Percentiles rank a stretch among this genome's conserved stretches.
phyloP scores from a whole-genome alignment of 2,113 vertebrate species.

The Procavia capensis region DNA sequence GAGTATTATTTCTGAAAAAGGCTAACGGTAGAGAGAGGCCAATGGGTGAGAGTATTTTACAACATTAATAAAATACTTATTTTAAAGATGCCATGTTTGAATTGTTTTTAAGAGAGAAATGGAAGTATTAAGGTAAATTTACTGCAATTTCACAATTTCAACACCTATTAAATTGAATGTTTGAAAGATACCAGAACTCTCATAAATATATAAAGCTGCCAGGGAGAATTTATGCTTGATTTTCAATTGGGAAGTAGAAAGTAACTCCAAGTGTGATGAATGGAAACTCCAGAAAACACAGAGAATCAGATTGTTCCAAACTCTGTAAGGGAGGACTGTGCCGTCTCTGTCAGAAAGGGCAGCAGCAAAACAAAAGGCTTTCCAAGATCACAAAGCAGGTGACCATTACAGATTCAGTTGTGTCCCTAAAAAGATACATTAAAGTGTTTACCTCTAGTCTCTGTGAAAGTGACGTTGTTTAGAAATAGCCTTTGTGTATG shows the following conservation, averaged over 20 bases:
- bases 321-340: not conserved
- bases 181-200: conserved; percentile 60
- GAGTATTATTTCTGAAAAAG: not conserved
- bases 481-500: not conserved
- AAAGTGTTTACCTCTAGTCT: not conserved
- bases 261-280: not conserved
- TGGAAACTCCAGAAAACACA: conserved; percentile 12
- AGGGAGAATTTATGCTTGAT: conserved; percentile 43
- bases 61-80: conserved; percentile 11
- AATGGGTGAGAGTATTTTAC: not conserved
- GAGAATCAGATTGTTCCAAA: conserved; percentile 21
- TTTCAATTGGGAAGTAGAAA: conserved; percentile 46
- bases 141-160: conserved; percentile 59
- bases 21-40: not conserved
- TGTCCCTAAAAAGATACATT: not conserved
- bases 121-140: conserved; percentile 23
- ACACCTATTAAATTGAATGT: conserved; percentile 47
- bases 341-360: not conserved
- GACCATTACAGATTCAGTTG: not conserved
- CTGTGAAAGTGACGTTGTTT: not conserved
- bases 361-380: not conserved
- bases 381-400: not conserved
- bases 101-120: not conserved
- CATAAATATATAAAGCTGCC: not conserved
- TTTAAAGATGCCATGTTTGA: conserved; percentile 48